Base-by-base conservation (phyloP, 2,113 vertebrate species). In the Caracal caracal region DNA sequence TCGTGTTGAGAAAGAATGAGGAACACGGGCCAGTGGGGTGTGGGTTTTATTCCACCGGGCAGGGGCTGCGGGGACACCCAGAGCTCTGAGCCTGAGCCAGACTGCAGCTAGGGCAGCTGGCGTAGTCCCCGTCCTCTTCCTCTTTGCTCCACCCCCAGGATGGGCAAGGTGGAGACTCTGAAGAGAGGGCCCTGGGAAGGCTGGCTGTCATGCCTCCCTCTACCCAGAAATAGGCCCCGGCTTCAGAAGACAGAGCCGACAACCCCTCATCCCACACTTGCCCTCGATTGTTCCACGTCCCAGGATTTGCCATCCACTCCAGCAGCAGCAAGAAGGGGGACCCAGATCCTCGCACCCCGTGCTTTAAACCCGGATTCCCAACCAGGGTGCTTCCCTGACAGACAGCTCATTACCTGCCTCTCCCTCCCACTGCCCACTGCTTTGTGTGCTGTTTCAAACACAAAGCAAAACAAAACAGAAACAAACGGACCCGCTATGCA, bases 251-350 rank as follows among this genome's bases (percentile, higher is more conserved):
- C 33, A 20, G 17, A 40, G 51, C 1, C 2, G 12, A 24, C 28
- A 6, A 4, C 3, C 16, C 16, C 19, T 5, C 0, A 12, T 61
- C 28, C 33, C 0, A 0, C 51, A 37, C 13, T 16, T 24, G 9
- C 19, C 51, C 53, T 17, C 24, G 10, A 15, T 1, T 22, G 56
- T 35, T 26, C 24, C 75, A 30, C 47, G 20, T 16, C 5, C 6
- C 10, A 56, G 37, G 16, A 43, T 43, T 5, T 22, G 2, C 28
- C 20, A 33, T 8, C n/a, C 3, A 0, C 53, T 22, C 16, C 16
- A 30, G 28, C 40, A 24, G 53, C 16, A 2, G 35, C 10, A 4
- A 63, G 19, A 43, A 7, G 20, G 33, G 9, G 0, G 24, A 56
- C 12, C 47, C 71, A 24, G 12, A 70, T 9, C 33, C 22, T 33